Evolutionary conservation across 2,113 vertebrate genomes (phyloP), one percentile per base, ranked within the genome.

Genomic region (Ardeotis arabs): DNA sequence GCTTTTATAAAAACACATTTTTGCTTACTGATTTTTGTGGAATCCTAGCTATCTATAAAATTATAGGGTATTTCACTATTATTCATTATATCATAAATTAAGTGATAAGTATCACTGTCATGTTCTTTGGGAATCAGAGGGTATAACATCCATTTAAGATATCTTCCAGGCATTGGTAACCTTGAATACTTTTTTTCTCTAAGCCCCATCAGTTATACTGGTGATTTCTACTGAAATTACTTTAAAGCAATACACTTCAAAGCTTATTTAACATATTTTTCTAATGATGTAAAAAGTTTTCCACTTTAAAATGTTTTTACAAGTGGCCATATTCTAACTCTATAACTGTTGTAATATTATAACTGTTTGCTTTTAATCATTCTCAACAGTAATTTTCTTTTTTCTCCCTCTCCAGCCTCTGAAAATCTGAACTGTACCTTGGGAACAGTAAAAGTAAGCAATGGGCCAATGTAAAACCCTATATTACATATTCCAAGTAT

Each of bases 251-350:
- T 29, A 23, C 13, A 19, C 18, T 85, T 94, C 84, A 90, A 95
- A 80, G 64, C 17, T 63, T 58, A 85, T 82, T 84, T 84, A 66
- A 58, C 47, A 31, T 95, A 68, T 80, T 94, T 93, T 87, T 85
- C 55, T 70, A 87, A 90, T 86, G 50, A 96, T 23, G 59, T 55
- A 85, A 93, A 87, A 68, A 41, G 22, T 67, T 91, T 80, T 55
- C 53, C 68, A 86, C 41, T 88, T 84, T 37, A 59, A 93, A 76
- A 88, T 90, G 72, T 86, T 96, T 96, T 96, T 70, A 94, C 85
- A 95, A 94, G 59, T 94, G 82, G 75, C 27, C 91, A 47, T 52
- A 83, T 73, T 93, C 67, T 89, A 93, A 73, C 60, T 68, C 55
- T 70, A 9, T 70, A 94, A 88, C 68, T 35, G 37, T 72, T 96